Conservation (phyloP, 2,888 invertebrate genomes). For the Leucania comma region DNA sequence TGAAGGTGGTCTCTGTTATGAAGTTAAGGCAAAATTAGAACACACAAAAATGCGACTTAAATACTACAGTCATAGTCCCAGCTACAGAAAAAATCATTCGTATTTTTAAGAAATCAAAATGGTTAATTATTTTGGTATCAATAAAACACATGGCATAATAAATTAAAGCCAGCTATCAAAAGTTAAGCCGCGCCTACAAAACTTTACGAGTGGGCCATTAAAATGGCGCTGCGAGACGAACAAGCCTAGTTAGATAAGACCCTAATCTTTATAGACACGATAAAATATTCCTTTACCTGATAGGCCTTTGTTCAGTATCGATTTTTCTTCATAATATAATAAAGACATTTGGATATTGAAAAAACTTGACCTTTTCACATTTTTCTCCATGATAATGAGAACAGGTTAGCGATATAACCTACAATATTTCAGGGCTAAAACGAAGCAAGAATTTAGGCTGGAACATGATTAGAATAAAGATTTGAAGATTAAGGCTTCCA, state of each 20-base stretch:
- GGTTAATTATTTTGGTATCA: not conserved
- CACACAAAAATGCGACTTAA: no score
- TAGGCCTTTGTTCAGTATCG: conserved; percentile 28
- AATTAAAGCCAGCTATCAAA: conserved; percentile 39
- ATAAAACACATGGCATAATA: conserved; percentile 3
- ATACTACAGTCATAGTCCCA: no score
- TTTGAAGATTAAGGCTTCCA: not conserved
- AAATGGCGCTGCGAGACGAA: conserved; percentile 34
- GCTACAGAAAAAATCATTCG: no score
- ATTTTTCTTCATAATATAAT: conserved; percentile 16
- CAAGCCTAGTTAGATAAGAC: conserved; percentile 16
- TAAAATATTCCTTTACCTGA: conserved; percentile 25
- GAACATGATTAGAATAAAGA: conserved; percentile 27
- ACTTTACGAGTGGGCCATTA: conserved; percentile 35
- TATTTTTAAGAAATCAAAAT: not conserved
- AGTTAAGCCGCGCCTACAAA: conserved; percentile 28
- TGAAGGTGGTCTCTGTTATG: no score
- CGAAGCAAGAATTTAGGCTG: conserved; percentile 15
- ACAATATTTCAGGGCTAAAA: conserved; percentile 2
- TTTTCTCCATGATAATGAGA: conserved; percentile 8
- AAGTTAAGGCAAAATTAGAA: no score
- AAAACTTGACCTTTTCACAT: conserved; percentile 13
- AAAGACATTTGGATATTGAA: conserved; percentile 31
- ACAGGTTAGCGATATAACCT: not conserved
- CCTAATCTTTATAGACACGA: conserved; percentile 43